These are phyloP conservation scores for Characodon lateralis DNA, from an alignment of 2,797 vertebrate genomes.

Conservation along the genomic window DNA sequence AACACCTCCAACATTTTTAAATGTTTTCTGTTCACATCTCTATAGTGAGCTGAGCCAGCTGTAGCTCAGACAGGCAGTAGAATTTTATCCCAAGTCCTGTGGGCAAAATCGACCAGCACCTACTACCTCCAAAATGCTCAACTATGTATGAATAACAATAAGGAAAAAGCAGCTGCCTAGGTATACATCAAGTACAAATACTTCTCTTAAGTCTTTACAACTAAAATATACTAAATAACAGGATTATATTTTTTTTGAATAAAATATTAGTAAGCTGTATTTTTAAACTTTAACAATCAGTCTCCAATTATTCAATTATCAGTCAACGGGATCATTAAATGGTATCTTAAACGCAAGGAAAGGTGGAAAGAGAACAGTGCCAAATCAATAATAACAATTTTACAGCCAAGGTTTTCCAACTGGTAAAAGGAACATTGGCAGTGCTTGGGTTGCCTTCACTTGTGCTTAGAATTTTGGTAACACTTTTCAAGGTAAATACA, in stretches of 20 bases:
- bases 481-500: neutral
- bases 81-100: neutral
- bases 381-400: neutral
- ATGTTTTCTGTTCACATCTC: neutral
- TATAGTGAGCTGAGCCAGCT: neutral
- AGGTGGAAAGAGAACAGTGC: neutral
- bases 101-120: neutral
- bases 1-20: conserved; percentile 12
- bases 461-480: no score
- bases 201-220: neutral
- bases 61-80: neutral
- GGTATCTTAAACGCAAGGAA: neutral
- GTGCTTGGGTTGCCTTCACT: no score
- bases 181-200: neutral
- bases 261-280: no score
- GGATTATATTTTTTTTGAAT: no score
- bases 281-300: no score
- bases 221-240: no score
- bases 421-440: neutral
- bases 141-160: neutral
- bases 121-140: no score
- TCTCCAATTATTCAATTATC: no score
- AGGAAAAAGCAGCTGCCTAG: neutral
- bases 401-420: neutral
- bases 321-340: no score